phyloP scores from a whole-genome alignment of 2,797 vertebrate genomes.

The Sebastes nivosus region DNA sequence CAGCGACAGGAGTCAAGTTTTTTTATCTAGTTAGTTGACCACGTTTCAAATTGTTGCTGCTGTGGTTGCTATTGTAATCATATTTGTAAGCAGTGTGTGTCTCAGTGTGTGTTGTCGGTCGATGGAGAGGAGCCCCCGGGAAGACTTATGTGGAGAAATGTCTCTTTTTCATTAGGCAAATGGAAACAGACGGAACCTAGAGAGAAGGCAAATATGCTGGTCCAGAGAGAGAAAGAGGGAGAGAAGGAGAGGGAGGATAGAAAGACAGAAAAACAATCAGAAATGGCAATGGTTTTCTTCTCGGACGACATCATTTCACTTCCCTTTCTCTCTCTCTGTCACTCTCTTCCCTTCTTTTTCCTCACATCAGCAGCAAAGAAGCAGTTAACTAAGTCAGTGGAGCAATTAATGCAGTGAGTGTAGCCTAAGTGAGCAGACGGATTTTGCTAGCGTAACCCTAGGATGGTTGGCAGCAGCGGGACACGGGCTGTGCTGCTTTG shows the following conservation, averaged over 20 bases:
- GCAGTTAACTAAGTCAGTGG: conserved; percentile 76
- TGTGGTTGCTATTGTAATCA: conserved; percentile 48
- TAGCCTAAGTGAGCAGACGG: conserved; percentile 57
- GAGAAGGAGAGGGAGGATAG: not conserved
- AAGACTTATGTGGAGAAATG: conserved; percentile 61
- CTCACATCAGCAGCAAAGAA: conserved; percentile 52
- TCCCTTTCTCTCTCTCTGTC: not conserved
- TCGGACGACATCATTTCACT: not conserved
- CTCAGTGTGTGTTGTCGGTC: conserved; percentile 27
- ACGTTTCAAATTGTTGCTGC: conserved; percentile 48
- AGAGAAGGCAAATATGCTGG: conserved; percentile 49
- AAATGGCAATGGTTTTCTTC: conserved; percentile 19
- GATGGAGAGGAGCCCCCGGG: conserved; percentile 47
- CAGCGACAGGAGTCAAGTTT: conserved; percentile 52
- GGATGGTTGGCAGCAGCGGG: conserved; percentile 37
- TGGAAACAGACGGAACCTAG: conserved; percentile 57
- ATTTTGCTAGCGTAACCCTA: conserved; percentile 30
- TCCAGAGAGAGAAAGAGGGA: conserved; percentile 20
- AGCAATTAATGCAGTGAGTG: conserved; percentile 78
- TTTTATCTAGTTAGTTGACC: conserved; percentile 61
- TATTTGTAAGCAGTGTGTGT: conserved; percentile 51
- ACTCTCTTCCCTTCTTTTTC: conserved; percentile 10
- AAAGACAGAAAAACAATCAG: conserved; percentile 27
- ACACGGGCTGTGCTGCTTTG: conserved; percentile 23
- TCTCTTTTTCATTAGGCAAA: conserved; percentile 76